Evolutionary conservation across 2,113 vertebrate species (phyloP), one percentile per base, ranked within the genome.

Genomic region (Leptodactylus fuscus): DNA sequence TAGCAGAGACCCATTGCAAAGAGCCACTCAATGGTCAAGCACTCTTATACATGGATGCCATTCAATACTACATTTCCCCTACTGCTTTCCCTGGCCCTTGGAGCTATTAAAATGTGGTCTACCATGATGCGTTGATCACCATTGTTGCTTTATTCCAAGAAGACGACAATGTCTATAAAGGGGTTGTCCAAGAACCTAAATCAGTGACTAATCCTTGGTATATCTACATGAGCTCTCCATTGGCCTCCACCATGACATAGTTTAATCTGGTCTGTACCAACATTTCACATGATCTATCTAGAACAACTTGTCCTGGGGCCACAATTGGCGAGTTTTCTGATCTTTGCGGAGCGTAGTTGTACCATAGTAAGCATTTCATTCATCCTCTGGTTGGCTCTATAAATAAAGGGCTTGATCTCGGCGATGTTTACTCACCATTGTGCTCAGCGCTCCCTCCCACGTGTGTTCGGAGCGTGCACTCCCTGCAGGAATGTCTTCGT

Each of bases 381-480:
- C 62, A 85, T 55, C 48, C 70, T 85, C 55, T 32, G 60, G 55
- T 32, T 36, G 15, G 8, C 51, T 1, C 74, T 85, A 80, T 79
- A 85, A 79, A 85, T 79, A 85, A 13, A 55, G 9, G 58, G 62
- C 41, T 79, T 55, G 22, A 36, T 55, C 48, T 49, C 5, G 15
- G 36, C 20, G n/a, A 69, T 85, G 83, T 85, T 85, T 79, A 79
- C 75, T 85, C 69, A 78, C 83, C 46, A 85, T 85, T 85, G 83
- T 79, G 53, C 83, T 70, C 27, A 11, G 60, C 16, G 8, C 49
- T 53, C 60, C 46, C 60, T 78, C 62, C 81, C 22, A 32, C 36
- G 32, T 69, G n/a, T 49, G 75, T 27, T 70, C 15, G 24, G 34
- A 55, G 83, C 29, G 24, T 8, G 34, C 55, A 10, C 83, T 41